Base-by-base conservation (phyloP, 2,888 invertebrate genomes). In the Auanema freiburgensis region DNA sequence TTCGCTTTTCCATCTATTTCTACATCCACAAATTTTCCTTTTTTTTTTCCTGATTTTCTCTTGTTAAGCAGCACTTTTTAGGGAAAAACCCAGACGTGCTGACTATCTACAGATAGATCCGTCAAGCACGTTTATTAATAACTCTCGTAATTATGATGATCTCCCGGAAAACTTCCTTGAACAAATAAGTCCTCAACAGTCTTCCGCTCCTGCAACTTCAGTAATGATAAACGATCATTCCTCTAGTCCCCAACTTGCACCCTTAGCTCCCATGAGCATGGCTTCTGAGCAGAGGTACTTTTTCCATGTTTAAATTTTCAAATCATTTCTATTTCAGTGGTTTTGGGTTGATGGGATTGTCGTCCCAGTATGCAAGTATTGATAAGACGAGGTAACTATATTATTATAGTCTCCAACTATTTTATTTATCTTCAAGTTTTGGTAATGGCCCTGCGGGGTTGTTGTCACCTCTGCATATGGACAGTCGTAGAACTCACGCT, bases 141-240 rank as follows among this genome's bases (percentile, higher is more conserved):
- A 62, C 40, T 63, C 64, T 4, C 62, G 68, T 24, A 43, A 68
- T 62, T 59, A 55, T 42, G 59, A 52, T 52, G 81, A 81, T 25
- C 64, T 81, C 8, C 81, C 81, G n/a, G 81, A 81, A 52, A 81
- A 81, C 67, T 81, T 81, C 56, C 68, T 81, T 23, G 81, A 81
- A 43, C 78, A 79, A 16, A 74, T 79, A 46, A 76, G 74, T 49
- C 81, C 80, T 4, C 79, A 81, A 42, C 78, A 77, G 50, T 52
- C 65, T n/a, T 59, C 66, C 2, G 60, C 66, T 2, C 16, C 66
- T 4, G 51, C 62, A 1, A 51, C 64, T 12, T 59, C 40, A 24
- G 10, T 21, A n/a, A 42, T 55, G 25, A 21, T 57, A 3, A 64
- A 59, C 14, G 63, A 66, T 1, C 50, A 65, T 24, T 50, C 61